Base-by-base conservation (phyloP, 2,113 vertebrate species). In the Cisticola juncidis region DNA sequence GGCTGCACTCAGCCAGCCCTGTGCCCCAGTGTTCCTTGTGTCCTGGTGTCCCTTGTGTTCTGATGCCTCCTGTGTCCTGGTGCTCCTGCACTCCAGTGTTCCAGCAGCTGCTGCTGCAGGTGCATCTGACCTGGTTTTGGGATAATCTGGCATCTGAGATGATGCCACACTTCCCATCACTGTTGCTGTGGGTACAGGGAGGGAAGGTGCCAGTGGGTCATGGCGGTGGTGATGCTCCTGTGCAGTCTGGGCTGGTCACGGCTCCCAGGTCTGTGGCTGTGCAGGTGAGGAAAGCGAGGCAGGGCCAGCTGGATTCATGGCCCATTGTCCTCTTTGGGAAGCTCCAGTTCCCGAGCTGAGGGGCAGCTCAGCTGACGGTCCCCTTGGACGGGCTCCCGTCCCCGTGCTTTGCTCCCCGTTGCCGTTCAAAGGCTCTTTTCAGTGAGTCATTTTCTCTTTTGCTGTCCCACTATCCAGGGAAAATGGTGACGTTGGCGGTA, bases 401-500 rank as follows among this genome's bases (percentile, higher is more conserved):
- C 12, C 84, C 1, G 7, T 11, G 62, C 88, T 85, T 66, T 15
- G 86, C 74, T 95, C 85, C 84, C 87, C 6, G n/a, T n/a, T 21
- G 35, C 15, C 3, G 4, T 69, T 94, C 74, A 85, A 89, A 85
- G 90, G 90, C 90, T 92, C 88, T 62, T 77, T 92, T 69, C 94
- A 86, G 94, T 96, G 94, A 92, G 94, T 95, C 95, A 93, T 93
- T 94, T 94, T 96, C 95, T 93, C 94, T 96, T 88, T 92, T 35
- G 92, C 95, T 90, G 92, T 88, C 94, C 95, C 92, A 29, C 96
- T 96, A 93, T 83, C 95, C 95, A 93, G 91, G 94, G 95, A 95
- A 96, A 92, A 95, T 94, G 94, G 95, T 96, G 94, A 96, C 94
- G 91, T 87, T 90, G 72, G 40, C 51, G n/a, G 94, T 47, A 88